Percentiles rank a stretch among this genome's conserved stretches.
Evolutionary conservation across 2,113 vertebrate genomes (phyloP).

Genomic region (Pseudonaja textilis): DNA sequence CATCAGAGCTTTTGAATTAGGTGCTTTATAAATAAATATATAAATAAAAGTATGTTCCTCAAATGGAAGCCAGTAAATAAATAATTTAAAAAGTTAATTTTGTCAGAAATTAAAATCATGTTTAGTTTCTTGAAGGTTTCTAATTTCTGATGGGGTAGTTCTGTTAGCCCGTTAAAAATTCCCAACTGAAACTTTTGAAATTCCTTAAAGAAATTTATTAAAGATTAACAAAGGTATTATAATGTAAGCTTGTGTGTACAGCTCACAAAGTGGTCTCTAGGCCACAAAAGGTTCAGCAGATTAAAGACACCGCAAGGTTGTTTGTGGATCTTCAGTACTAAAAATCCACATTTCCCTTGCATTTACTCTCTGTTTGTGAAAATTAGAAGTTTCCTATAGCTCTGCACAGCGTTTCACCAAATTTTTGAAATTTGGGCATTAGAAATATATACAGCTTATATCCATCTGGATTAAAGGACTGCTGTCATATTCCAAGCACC

Average conservation of each 20-base stretch:
- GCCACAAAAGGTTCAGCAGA: background rate
- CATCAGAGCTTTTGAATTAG: background rate
- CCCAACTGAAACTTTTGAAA: background rate
- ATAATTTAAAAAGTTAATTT: background rate
- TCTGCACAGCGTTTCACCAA: background rate
- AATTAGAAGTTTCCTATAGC: background rate
- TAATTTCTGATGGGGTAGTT: background rate
- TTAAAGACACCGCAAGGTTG: background rate
- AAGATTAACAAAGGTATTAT: background rate
- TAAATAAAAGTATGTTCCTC: background rate
- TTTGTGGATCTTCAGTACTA: background rate
- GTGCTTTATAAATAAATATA: background rate
- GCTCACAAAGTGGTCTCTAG: background rate
- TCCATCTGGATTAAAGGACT: background rate
- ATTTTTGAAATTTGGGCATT: background rate
- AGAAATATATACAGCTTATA: background rate
- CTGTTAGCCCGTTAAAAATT: background rate
- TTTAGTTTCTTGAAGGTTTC: background rate
- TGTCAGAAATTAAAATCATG: background rate
- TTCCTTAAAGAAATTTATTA: background rate
- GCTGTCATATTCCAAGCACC: background rate
- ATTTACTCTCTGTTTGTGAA: background rate
- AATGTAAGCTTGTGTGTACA: background rate
- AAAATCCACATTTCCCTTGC: background rate
- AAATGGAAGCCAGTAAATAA: background rate